Conservation (phyloP, 2,888 invertebrate species). For the Stegana nigrithorax region DNA sequence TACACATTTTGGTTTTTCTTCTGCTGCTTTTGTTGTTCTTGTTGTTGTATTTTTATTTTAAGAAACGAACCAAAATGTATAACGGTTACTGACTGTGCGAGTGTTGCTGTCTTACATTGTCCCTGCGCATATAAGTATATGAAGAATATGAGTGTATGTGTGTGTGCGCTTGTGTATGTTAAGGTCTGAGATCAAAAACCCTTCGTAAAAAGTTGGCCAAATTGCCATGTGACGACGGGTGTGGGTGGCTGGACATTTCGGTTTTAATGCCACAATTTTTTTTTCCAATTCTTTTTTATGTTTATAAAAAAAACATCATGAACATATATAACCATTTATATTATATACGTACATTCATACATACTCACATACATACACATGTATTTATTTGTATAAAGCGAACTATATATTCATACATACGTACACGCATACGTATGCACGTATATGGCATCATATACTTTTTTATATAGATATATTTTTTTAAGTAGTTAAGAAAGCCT, state of each 20-base stretch:
- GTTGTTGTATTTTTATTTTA: constrained; percentile 47
- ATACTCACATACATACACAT: constrained; percentile 9
- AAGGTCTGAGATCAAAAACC: constrained; percentile 36
- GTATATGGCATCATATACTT: too few species aligned
- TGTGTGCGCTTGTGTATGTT: constrained; percentile 18
- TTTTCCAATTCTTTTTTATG: too few species aligned
- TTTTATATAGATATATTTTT: too few species aligned
- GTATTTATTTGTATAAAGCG: constrained; percentile 22
- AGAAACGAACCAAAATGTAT: constrained; percentile 50
- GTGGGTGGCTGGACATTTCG: constrained; percentile 42
- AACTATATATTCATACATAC: neutral
- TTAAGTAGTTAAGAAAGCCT: too few species aligned
- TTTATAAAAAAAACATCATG: constrained; percentile 5
- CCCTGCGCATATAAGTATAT: too few species aligned
- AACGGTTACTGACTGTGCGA: neutral
- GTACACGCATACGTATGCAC: constrained; percentile 6
- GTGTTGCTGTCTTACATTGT: too few species aligned
- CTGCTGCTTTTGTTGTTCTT: too few species aligned
- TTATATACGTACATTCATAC: neutral
- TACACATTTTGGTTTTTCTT: constrained; percentile 17
- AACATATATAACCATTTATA: too few species aligned
- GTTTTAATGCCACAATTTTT: constrained; percentile 28
- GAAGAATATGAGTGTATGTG: constrained; percentile 19
- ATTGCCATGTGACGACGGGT: constrained; percentile 5
- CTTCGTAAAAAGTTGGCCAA: constrained; percentile 39